These are phyloP conservation scores for Drosophila parvula DNA, from an alignment of 1,140 invertebrate species.

Conservation along the genomic window DNA sequence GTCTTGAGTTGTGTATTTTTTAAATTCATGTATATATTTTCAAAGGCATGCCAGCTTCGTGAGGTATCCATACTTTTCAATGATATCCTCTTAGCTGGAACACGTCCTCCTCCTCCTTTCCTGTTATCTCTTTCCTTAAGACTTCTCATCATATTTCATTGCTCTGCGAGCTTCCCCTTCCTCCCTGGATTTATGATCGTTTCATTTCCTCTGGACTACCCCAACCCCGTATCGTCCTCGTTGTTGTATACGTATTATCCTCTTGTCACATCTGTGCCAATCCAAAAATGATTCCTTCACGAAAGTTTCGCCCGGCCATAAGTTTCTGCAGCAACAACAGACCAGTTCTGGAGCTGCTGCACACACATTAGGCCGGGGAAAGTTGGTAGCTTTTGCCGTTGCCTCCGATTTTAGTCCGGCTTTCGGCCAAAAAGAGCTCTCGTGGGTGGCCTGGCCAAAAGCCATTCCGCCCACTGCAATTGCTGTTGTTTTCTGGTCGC, in stretches of 20 bases:
- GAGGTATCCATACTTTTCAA: neutral
- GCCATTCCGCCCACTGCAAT: slow-evolving; percentile 73
- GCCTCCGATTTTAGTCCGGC: slow-evolving; percentile 2
- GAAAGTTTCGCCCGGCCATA: slow-evolving; percentile 57
- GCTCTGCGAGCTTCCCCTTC: slow-evolving; percentile 11
- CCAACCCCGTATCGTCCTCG: neutral
- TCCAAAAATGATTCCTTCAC: slow-evolving; percentile 55
- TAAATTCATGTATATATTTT: neutral
- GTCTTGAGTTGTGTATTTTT: neutral
- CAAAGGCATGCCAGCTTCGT: neutral
- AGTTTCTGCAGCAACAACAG: slow-evolving; percentile 43
- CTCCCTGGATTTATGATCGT: slow-evolving; percentile 34
- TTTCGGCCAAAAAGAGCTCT: slow-evolving; percentile 30
- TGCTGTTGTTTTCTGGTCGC: slow-evolving; percentile 54
- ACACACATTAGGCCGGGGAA: slow-evolving; percentile 60
- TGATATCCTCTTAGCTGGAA: neutral
- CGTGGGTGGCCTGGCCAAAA: slow-evolving; percentile 29
- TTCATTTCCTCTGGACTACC: slow-evolving; percentile 24
- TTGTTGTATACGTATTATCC: slow-evolving; percentile 43
- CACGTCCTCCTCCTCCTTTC: no score
- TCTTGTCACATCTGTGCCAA: slow-evolving; percentile 58
- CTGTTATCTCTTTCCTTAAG: slow-evolving; percentile 3
- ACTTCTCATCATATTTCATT: slow-evolving; percentile 21
- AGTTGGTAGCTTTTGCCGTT: slow-evolving; percentile 19
- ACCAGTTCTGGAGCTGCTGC: slow-evolving; percentile 34